These are phyloP conservation scores for Ormyrus rosae DNA, from an alignment of 2,888 invertebrate species.

Conservation along the genomic window DNA sequence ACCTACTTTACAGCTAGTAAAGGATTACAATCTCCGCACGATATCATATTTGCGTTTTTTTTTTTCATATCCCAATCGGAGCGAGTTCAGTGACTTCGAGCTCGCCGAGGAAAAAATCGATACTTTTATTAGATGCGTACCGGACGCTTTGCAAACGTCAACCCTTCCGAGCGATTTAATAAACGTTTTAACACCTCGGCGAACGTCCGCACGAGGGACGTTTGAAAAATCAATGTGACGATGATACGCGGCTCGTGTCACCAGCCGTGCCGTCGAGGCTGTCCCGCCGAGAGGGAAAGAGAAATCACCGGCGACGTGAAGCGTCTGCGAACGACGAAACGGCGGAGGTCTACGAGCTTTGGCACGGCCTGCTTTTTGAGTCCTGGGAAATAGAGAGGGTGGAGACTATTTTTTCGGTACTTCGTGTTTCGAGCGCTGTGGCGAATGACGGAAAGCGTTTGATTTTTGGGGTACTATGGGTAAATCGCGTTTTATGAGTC, in stretches of 20 bases:
- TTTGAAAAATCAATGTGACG: slow-evolving; percentile 13
- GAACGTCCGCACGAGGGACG: background rate
- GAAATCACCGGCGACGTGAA: background rate
- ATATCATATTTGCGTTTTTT: no score
- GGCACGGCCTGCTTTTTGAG: no score
- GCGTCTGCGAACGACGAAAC: no score
- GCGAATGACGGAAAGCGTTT: background rate
- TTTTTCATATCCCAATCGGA: no score
- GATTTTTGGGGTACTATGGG: background rate
- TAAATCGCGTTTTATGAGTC: background rate
- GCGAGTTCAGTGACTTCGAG: no score
- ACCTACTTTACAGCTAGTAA: no score
- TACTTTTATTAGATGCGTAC: no score
- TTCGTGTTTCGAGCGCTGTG: background rate
- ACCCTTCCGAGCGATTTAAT: background rate
- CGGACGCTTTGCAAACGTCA: no score
- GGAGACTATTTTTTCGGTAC: background rate
- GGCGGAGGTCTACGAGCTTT: no score
- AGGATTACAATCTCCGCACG: no score
- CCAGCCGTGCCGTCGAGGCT: background rate
- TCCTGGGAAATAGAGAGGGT: no score
- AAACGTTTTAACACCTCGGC: slow-evolving; percentile 11
- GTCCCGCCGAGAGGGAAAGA: background rate
- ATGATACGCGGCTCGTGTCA: background rate
- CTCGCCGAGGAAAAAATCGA: no score